Conservation (phyloP, 2,113 vertebrate species). For the Plestiodon gilberti region DNA sequence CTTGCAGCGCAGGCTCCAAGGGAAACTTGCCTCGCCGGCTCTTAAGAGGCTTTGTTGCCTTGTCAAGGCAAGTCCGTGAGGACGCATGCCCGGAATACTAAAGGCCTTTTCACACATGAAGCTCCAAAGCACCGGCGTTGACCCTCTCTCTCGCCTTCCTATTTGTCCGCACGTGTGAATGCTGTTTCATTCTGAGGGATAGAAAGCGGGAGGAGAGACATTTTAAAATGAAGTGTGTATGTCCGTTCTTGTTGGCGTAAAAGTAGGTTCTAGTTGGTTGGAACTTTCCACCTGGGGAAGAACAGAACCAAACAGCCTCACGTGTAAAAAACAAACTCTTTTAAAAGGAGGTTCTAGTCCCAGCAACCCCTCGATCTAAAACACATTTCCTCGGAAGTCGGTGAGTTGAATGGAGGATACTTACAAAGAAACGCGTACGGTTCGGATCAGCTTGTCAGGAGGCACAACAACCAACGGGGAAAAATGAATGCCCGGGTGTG, state of each 20-base stretch:
- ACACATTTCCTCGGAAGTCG: too few species aligned
- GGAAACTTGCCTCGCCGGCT: conserved; percentile 29
- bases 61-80: conserved; percentile 45
- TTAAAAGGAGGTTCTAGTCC: background rate
- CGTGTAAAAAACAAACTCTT: too few species aligned
- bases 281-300: too few species aligned
- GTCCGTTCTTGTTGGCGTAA: too few species aligned
- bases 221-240: background rate
- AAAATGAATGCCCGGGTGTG: background rate
- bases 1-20: conserved; percentile 60
- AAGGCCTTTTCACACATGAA: background rate
- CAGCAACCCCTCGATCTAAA: background rate
- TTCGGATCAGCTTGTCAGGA: too few species aligned
- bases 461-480: background rate
- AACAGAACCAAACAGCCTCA: too few species aligned
- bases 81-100: conserved; percentile 33
- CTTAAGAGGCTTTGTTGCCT: conserved; percentile 54
- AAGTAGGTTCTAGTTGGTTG: too few species aligned
- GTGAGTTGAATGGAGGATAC: background rate
- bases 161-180: background rate
- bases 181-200: background rate
- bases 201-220: background rate
- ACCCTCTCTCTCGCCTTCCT: background rate
- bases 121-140: background rate
- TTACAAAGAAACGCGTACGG: background rate